phyloP scores from a whole-genome alignment of 1,140 invertebrate species.

The Drosophila albomicans region DNA sequence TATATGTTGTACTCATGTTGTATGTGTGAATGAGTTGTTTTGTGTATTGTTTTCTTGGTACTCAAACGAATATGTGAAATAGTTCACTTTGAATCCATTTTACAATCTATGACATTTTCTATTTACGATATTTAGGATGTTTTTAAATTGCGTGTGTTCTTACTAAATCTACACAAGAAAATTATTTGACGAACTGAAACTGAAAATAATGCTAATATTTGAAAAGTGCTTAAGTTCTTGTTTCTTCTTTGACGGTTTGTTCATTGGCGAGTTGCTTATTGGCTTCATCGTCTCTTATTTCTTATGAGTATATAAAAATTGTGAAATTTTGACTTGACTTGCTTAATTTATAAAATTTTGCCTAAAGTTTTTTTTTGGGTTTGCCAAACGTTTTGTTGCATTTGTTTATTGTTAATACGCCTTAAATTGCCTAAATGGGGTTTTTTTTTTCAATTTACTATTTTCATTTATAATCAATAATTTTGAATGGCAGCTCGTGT shows the following conservation, averaged over 20 bases:
- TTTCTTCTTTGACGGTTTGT: conserved; percentile 30
- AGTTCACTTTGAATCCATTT: conserved; percentile 13
- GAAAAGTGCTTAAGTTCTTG: conserved; percentile 14
- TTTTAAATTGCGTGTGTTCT: conserved; percentile 20
- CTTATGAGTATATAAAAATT: conserved; percentile 38
- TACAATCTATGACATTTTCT: conserved; percentile 21
- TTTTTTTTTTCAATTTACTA: conserved; percentile 77
- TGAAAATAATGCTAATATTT: conserved; percentile 38
- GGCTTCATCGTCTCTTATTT: conserved; percentile 22
- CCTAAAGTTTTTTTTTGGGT: conserved; percentile 73
- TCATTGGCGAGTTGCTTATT: conserved; percentile 28
- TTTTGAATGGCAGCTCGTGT: conserved; percentile 66
- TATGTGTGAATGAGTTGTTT: conserved; percentile 62
- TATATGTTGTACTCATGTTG: conserved; percentile 61
- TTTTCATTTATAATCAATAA: conserved; percentile 83
- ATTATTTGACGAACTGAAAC: conserved; percentile 57
- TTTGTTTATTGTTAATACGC: conserved; percentile 84
- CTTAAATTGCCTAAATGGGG: conserved; percentile 84
- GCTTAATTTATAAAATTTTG: conserved; percentile 77
- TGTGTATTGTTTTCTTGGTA: conserved; percentile 52
- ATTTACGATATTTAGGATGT: neutral
- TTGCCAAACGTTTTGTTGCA: conserved; percentile 72
- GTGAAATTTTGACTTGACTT: conserved; percentile 68
- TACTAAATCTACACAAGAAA: conserved; percentile 36
- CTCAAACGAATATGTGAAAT: conserved; percentile 48